Percentiles rank a stretch among this genome's conserved stretches.
Conservation (phyloP, 2,797 vertebrate genomes). For the Oreochromis mossambicus region DNA sequence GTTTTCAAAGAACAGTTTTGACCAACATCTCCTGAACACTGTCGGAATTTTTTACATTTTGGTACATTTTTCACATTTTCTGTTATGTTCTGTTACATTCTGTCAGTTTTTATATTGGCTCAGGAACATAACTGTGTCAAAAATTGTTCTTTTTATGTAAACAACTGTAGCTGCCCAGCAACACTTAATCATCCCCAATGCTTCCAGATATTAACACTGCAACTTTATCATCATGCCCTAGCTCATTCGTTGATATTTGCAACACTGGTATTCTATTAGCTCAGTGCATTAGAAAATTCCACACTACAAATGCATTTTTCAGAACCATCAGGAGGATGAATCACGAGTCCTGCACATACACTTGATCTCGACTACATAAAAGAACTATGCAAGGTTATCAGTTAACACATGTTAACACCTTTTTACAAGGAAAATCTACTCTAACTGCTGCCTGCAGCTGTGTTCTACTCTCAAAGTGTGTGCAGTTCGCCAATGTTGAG, state of each 20-base stretch:
- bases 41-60: fast-evolving
- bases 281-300: not conserved
- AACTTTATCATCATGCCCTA: not conserved
- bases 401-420: slow-evolving; percentile 31
- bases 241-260: not conserved
- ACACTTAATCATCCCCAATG: not conserved
- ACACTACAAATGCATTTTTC: not conserved
- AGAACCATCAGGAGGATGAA: not conserved
- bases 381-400: not conserved
- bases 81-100: not conserved
- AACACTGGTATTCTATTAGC: not conserved
- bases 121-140: not conserved
- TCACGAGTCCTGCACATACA: not conserved
- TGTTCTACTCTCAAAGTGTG: not conserved
- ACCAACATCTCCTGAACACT: not conserved
- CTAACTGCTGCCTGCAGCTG: slow-evolving; percentile 8
- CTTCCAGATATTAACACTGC: not conserved
- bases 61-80: not conserved
- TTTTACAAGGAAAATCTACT: slow-evolving; percentile 31
- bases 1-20: not conserved
- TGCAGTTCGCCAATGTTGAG: slow-evolving; percentile 33
- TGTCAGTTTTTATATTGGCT: not conserved
- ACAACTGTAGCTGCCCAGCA: not conserved
- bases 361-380: not conserved
- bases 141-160: not conserved